These are phyloP conservation scores for Cerastis leucographa DNA, from an alignment of 2,888 invertebrate genomes.

Conservation along the genomic window DNA sequence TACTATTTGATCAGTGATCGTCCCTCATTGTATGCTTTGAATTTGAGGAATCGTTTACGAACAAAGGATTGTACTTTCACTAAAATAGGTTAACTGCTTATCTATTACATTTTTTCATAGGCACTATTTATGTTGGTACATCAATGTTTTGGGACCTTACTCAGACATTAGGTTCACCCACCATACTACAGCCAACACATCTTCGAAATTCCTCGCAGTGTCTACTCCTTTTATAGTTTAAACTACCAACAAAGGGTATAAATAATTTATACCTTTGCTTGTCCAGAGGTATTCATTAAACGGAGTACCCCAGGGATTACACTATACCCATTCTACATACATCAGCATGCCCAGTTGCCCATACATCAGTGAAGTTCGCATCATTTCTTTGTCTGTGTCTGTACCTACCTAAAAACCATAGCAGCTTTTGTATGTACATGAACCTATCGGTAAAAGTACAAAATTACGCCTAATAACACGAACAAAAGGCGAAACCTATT, in stretches of 20 bases:
- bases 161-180: not conserved
- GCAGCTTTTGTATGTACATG: conserved; percentile 14
- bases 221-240: not conserved
- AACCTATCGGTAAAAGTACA: conserved; percentile 41
- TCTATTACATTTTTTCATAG: conserved; percentile 24
- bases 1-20: conserved; percentile 73
- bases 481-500: conserved; percentile 56
- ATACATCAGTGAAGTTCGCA: not conserved
- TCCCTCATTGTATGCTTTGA: conserved; percentile 77
- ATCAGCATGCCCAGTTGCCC: not conserved
- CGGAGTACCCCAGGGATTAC: conserved; percentile 13
- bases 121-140: not conserved
- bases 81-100: conserved; percentile 69
- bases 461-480: conserved; percentile 56
- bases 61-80: conserved; percentile 78
- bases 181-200: not conserved
- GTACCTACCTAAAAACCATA: not conserved
- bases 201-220: not conserved
- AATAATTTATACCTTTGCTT: not conserved
- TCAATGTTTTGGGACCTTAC: not conserved
- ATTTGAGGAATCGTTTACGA: conserved; percentile 71
- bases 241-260: not conserved
- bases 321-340: not conserved
- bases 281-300: not conserved
- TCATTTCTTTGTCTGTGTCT: not conserved